Evolutionary conservation across 2,888 invertebrate genomes (phyloP), one percentile per base, ranked within the genome.

Genomic region (Hypsopygia costalis): DNA sequence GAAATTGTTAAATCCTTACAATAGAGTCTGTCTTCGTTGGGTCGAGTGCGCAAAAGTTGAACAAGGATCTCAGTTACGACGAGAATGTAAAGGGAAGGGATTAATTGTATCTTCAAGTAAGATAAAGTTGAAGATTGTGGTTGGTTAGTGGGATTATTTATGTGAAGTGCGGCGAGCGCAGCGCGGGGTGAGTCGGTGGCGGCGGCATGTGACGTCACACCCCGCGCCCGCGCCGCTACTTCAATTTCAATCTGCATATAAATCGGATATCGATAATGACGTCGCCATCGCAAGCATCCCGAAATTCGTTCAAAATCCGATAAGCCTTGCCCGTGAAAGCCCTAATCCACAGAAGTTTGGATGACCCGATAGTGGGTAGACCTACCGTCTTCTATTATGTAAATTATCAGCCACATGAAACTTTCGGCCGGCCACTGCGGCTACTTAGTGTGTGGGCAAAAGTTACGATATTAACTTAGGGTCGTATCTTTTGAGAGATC

Each of bases 241-340:
- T 74, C 75, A 73, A 70, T 74, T 57, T 58, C 71, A 82, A 89
- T 89, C 86, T 89, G 85, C 89, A 89, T 89, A 87, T 88, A 88
- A 87, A 89, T 89, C 85, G 88, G 81, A 82, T 86, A 82, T 79
- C 81, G 81, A 83, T 87, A 86, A 87, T 87, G 82, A 83, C 79
- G 78, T 80, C 77, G 76, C 79, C 70, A 79, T 81, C 80, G 77
- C 76, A 80, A 85, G 82, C 76, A 80, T 76, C 71, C 81, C 77
- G 65, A 83, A 87, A 81, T 83, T 81, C 83, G 76, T 78, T 81
- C 81, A 72, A 81, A 86, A 86, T 82, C 81, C 81, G 85, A 86
- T 87, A 87, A 88, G 78, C 78, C 70, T 69, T 69, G 69, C 76
- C 75, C 69, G 74, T 81, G 83, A 83, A 86, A 77, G 77, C 82